These are phyloP conservation scores for Lordiphosa clarofinis DNA, from an alignment of 1,140 invertebrate genomes.

Conservation along the genomic window DNA sequence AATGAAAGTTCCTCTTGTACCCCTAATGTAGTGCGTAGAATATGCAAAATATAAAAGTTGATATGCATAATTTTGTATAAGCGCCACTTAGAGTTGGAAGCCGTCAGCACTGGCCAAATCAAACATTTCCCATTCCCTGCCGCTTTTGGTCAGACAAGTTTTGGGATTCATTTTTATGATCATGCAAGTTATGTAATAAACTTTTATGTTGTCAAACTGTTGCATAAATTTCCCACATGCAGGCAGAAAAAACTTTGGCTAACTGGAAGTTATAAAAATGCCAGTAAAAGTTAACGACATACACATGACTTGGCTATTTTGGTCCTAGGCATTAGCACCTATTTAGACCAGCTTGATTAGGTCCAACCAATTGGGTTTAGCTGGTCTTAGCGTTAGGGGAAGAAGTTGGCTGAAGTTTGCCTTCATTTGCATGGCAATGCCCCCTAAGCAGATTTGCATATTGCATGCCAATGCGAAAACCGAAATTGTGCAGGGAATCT, in stretches of 20 bases:
- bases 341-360: slow-evolving; percentile 19
- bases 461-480: slow-evolving; percentile 42
- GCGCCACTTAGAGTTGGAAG: slow-evolving; percentile 43
- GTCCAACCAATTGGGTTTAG: slow-evolving; percentile 8
- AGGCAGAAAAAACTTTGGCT: slow-evolving; percentile 36
- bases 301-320: slow-evolving; percentile 17
- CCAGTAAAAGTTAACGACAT: slow-evolving; percentile 43
- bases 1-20: slow-evolving; percentile 8
- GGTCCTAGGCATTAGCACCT: slow-evolving; percentile 58
- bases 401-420: slow-evolving; percentile 7
- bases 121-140: slow-evolving; percentile 26
- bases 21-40: slow-evolving; percentile 48
- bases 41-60: slow-evolving; percentile 66
- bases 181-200: slow-evolving; percentile 67
- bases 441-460: slow-evolving; percentile 51
- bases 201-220: slow-evolving; percentile 68
- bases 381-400: slow-evolving; percentile 11
- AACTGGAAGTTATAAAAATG: slow-evolving; percentile 53
- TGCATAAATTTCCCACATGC: slow-evolving; percentile 68
- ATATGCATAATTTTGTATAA: slow-evolving; percentile 71
- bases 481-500: slow-evolving; percentile 14
- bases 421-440: slow-evolving; percentile 57
- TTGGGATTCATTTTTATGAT: slow-evolving; percentile 47
- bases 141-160: slow-evolving; percentile 12
- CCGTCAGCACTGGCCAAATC: slow-evolving; percentile 40